A percentile compares a stretch with the other conserved stretches of the same genome.
Conservation (phyloP, 2,113 vertebrate species). For the Oophaga pumilio region DNA sequence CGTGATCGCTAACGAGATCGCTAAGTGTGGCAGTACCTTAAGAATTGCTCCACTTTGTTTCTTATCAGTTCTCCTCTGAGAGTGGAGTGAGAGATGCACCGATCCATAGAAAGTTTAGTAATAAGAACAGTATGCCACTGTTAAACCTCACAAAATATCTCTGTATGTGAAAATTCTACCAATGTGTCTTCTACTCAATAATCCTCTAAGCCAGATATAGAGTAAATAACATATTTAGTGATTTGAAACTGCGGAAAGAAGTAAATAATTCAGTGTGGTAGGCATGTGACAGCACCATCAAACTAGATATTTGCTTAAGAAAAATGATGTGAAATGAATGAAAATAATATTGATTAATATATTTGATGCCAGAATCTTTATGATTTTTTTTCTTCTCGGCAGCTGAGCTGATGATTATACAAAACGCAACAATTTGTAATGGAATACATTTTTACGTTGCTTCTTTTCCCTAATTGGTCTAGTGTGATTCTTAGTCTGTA, state of each 20-base stretch:
- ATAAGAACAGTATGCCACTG: background rate
- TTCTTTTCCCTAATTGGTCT: no score
- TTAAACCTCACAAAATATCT: background rate
- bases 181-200: conserved; percentile 30
- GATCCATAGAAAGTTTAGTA: no score
- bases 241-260: conserved; percentile 27
- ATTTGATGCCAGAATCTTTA: background rate
- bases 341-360: background rate
- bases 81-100: no score
- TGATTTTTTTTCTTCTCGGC: background rate
- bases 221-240: conserved; percentile 37
- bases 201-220: conserved; percentile 12
- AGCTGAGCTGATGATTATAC: background rate
- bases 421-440: background rate
- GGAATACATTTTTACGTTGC: background rate
- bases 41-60: no score
- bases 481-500: no score
- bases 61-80: no score
- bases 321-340: conserved; percentile 13
- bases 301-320: background rate
- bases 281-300: background rate
- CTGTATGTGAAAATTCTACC: conserved; percentile 17
- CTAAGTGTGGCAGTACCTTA: no score
- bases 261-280: conserved; percentile 30
- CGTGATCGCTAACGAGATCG: no score